phyloP scores from a whole-genome alignment of 2,797 vertebrate genomes.

The Urophycis tenuis region DNA sequence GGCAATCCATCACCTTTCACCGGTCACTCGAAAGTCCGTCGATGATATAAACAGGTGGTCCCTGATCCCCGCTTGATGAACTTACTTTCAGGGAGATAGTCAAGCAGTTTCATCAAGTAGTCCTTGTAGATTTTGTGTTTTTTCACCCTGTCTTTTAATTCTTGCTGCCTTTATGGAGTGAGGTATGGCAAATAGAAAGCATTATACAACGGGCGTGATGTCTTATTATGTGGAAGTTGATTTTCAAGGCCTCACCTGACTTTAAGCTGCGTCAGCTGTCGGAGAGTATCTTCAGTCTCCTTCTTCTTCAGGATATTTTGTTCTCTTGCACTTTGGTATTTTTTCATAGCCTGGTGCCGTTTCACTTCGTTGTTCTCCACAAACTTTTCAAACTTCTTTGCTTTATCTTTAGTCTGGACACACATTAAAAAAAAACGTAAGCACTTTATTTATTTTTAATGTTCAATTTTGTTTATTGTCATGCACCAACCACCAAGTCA shows the following conservation, averaged over 20 bases:
- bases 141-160: slow-evolving; percentile 59
- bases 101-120: slow-evolving; percentile 69
- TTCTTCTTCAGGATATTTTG: slow-evolving; percentile 58
- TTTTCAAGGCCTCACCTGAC: slow-evolving; percentile 49
- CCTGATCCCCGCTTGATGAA: slow-evolving; percentile 9
- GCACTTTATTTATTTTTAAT: background rate
- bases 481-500: too few relatives aligned
- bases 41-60: background rate
- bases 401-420: slow-evolving; percentile 62
- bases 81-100: slow-evolving; percentile 69
- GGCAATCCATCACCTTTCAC: background rate
- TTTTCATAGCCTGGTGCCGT: slow-evolving; percentile 55
- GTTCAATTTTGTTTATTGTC: too few relatives aligned
- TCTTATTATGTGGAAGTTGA: background rate
- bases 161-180: slow-evolving; percentile 57
- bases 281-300: slow-evolving; percentile 60
- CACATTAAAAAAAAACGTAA: slow-evolving; percentile 9
- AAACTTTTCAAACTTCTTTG: slow-evolving; percentile 65
- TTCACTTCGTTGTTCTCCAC: slow-evolving; percentile 67
- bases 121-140: slow-evolving; percentile 70
- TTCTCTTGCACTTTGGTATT: slow-evolving; percentile 59
- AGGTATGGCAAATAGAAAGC: background rate
- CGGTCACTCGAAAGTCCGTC: background rate
- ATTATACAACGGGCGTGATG: background rate
- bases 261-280: slow-evolving; percentile 57